phyloP scores from a whole-genome alignment of 2,113 vertebrate genomes.

The Coracopsis vasa region DNA sequence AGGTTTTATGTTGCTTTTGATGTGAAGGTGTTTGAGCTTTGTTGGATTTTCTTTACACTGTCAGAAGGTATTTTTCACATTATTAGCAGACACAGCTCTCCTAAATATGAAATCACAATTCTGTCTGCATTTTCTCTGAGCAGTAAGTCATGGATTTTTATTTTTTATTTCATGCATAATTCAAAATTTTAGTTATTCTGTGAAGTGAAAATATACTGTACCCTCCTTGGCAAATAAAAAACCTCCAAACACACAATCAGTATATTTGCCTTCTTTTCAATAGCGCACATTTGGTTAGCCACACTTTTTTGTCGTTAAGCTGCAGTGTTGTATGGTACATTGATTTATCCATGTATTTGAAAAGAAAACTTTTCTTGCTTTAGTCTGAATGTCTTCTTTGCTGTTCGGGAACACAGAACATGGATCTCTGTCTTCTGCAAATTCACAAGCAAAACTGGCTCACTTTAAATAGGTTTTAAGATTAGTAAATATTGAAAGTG shows the following conservation, averaged over 20 bases:
- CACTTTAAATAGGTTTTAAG: neutral
- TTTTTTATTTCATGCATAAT: neutral
- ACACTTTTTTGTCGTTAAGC: neutral
- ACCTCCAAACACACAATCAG: neutral
- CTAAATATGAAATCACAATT: neutral
- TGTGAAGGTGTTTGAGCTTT: neutral
- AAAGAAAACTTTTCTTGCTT: neutral
- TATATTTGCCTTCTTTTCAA: neutral
- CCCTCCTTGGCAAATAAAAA: neutral
- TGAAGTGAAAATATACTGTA: neutral
- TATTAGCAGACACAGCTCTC: neutral
- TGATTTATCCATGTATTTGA: neutral
- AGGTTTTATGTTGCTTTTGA: neutral
- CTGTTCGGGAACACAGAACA: neutral
- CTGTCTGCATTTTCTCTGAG: neutral
- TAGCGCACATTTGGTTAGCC: neutral
- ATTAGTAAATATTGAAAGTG: neutral
- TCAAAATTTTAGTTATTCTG: neutral
- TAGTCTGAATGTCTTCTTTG: neutral
- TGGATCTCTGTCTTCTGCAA: neutral
- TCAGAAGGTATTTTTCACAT: neutral
- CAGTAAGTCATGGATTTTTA: neutral
- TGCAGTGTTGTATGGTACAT: neutral
- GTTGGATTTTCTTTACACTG: neutral
- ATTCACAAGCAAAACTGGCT: neutral